Percentiles rank a stretch among this genome's conserved stretches.
Evolutionary conservation across 2,888 invertebrate species (phyloP).

Genomic region (Tetropium fuscum): DNA sequence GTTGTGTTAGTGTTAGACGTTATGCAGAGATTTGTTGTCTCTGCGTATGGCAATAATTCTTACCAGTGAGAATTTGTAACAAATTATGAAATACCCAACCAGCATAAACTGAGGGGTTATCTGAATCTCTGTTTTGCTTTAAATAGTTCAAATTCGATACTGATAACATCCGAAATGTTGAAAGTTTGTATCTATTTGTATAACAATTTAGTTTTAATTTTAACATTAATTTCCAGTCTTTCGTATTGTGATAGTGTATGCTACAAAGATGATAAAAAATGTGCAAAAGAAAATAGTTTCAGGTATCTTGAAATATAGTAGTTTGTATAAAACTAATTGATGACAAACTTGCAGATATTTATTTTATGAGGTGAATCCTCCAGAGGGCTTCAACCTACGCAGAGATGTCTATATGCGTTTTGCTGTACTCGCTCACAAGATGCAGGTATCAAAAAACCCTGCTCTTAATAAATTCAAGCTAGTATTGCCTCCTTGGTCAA

Average conservation of each 20-base stretch:
- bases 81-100: too few relatives aligned
- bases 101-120: too few relatives aligned
- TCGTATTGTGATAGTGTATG: slow-evolving; percentile 11
- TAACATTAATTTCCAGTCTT: not conserved
- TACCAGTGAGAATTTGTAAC: too few relatives aligned
- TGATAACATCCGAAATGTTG: too few relatives aligned
- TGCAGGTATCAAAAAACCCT: slow-evolving; percentile 68
- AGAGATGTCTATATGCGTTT: slow-evolving; percentile 96
- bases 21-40: too few relatives aligned
- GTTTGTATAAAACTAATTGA: too few relatives aligned
- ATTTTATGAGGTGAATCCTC: slow-evolving; percentile 93
- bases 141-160: too few relatives aligned
- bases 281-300: slow-evolving; percentile 7
- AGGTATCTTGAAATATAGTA: too few relatives aligned
- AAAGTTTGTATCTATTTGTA: too few relatives aligned
- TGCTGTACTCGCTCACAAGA: slow-evolving; percentile 82
- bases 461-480: slow-evolving; percentile 70
- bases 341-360: slow-evolving; percentile 73
- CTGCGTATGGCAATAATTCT: too few relatives aligned
- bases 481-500: slow-evolving; percentile 94
- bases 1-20: too few relatives aligned
- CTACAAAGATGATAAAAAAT: slow-evolving; percentile 11
- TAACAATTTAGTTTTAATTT: not conserved
- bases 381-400: slow-evolving; percentile 97
- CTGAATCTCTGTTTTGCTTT: too few relatives aligned